Base-by-base conservation (phyloP, 1,140 invertebrate species). In the Andricus grossulariae region DNA sequence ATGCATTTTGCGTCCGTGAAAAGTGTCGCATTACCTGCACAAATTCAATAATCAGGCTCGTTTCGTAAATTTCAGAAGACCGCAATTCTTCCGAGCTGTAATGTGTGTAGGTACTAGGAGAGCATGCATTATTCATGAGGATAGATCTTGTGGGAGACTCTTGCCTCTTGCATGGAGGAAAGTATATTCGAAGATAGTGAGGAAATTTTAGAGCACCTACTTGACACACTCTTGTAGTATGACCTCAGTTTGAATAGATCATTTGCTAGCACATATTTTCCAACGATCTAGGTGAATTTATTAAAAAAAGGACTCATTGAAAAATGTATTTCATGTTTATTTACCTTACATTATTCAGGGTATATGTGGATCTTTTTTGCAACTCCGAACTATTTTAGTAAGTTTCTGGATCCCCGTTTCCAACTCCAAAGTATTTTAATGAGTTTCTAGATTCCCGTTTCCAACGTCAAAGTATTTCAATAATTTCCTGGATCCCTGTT, bases 121-220 rank as follows among this genome's bases (percentile, higher is more conserved):
- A 77, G 13, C 50, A 72, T 70, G 71, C 66, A 73, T 81, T 72
- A 80, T 80, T 80, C 73, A 73, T 74, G 52, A 77, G 78, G 50
- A 74, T 72, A 73, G 45, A 49, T 52, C 60, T 49, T 78, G 72
- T 66, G 72, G 57, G 66, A 79, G 72, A 54, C 71, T 50, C 45
- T 74, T 50, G 60, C 49, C 45, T 79, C 72, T 32, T 32, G 25
- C 25, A 3, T 32, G 71, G 66, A 71, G 49, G 25, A 15, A 19
- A 10, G 21, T 50, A 45, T 21, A 76, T 79, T 60, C 55, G 25
- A 60, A 60, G 55, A 60, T 60, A 60, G 21, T 19, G 55, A 60
- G 21, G 25, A 60, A 60, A 60, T 60, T 60, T 60, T 60, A 25
- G 55, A 60, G 11, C 19, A 60, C 25, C 19, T 25, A 60, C 55